A percentile compares a stretch with the other conserved stretches of the same genome.
Evolutionary conservation across 2,888 invertebrate species (phyloP).

Genomic region (Melinaea marsaeus): DNA sequence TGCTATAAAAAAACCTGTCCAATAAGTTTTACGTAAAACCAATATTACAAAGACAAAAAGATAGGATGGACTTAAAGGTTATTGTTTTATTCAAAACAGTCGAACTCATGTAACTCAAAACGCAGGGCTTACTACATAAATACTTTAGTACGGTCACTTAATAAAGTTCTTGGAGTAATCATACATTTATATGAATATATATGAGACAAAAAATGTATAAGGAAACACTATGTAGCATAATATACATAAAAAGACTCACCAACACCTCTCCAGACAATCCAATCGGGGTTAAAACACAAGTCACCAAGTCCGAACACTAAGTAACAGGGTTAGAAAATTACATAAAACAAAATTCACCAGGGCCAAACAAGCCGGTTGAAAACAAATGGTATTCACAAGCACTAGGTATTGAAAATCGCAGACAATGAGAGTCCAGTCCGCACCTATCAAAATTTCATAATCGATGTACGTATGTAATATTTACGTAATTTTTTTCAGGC

Average conservation of each 20-base stretch:
- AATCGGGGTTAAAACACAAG: conserved; percentile 62
- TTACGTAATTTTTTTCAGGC: conserved; percentile 75
- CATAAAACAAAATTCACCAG: conserved; percentile 69
- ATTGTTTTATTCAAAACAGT: neutral
- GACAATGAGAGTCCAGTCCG: conserved; percentile 12
- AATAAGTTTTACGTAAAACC: conserved; percentile 5
- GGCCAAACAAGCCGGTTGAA: conserved; percentile 65
- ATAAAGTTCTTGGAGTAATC: neutral
- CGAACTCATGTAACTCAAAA: no score
- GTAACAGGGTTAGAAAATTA: conserved; percentile 57
- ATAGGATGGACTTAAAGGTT: neutral
- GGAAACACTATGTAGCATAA: neutral
- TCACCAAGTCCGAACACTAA: conserved; percentile 64
- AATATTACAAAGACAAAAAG: neutral
- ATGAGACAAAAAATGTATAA: conserved; percentile 1
- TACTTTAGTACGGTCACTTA: no score
- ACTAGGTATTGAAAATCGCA: conserved; percentile 38
- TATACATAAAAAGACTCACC: conserved; percentile 50
- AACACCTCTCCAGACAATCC: conserved; percentile 64
- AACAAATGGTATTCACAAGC: conserved; percentile 53
- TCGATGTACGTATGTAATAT: conserved; percentile 73
- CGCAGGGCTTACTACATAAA: no score
- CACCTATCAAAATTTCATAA: conserved; percentile 45
- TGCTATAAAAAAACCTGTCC: neutral
- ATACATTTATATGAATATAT: neutral